Conservation (phyloP, 2,888 invertebrate genomes). For the Tuberolachnus salignus region DNA sequence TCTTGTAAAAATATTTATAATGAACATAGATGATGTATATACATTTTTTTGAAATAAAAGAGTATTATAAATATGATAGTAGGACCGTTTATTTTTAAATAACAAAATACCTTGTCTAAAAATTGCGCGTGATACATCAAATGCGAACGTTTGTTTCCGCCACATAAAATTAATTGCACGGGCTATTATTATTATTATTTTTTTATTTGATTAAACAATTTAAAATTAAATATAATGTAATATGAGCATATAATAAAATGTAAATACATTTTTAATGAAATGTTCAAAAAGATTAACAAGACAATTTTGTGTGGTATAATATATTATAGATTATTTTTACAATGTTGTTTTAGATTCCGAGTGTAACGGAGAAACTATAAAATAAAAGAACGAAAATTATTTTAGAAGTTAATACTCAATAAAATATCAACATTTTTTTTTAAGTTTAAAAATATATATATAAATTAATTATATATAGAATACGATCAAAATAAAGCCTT, state of each 20-base stretch:
- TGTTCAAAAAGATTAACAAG: too few relatives aligned
- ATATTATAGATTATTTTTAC: too few relatives aligned
- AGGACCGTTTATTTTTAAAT: constrained; percentile 46
- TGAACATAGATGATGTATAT: neutral
- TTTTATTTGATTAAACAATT: constrained; percentile 29
- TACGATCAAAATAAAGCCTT: too few relatives aligned
- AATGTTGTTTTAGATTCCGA: too few relatives aligned
- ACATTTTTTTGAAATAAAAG: constrained; percentile 18
- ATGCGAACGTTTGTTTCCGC: constrained; percentile 35
- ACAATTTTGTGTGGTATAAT: too few relatives aligned
- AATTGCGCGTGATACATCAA: constrained; percentile 28
- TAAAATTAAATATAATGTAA: constrained; percentile 20
- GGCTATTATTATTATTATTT: constrained; percentile 4
- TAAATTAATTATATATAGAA: too few relatives aligned
- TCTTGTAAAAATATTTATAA: constrained; percentile 45
- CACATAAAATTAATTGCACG: constrained; percentile 38
- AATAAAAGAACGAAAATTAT: too few relatives aligned
- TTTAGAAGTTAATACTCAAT: too few relatives aligned
- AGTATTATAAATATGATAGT: constrained; percentile 22
- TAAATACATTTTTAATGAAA: neutral
- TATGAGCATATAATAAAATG: neutral
- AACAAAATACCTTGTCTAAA: constrained; percentile 33
- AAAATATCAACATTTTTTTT: too few relatives aligned
- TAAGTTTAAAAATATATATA: too few relatives aligned
- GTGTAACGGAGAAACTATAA: too few relatives aligned